These are phyloP conservation scores for Cranoglanis bouderius DNA, from an alignment of 2,113 vertebrate genomes.

Conservation along the genomic window DNA sequence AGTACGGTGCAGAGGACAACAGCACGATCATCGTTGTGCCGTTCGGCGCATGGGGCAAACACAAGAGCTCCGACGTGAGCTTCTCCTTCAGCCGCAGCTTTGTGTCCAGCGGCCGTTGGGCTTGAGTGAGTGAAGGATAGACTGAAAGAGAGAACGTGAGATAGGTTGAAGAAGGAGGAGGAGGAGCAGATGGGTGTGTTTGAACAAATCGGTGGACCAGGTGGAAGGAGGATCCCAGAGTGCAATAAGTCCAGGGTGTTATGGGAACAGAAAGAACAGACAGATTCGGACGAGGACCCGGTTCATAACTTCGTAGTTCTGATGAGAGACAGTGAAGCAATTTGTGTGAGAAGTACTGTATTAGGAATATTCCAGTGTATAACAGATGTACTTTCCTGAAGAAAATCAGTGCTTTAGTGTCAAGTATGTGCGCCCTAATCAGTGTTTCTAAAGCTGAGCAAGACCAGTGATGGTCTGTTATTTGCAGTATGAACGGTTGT, in stretches of 20 bases:
- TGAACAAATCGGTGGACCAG: constrained; percentile 1
- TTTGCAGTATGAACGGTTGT: not conserved
- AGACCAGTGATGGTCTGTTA: no score
- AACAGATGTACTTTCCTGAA: not conserved
- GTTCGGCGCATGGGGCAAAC: constrained; percentile 95
- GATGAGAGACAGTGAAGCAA: not conserved
- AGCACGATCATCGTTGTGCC: constrained; percentile 91
- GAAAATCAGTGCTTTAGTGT: not conserved
- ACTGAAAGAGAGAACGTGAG: not conserved
- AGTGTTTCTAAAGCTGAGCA: constrained; percentile 9
- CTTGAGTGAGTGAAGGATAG: constrained; percentile 63
- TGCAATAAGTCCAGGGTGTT: constrained; percentile 46
- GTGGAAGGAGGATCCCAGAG: not conserved
- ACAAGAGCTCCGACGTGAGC: constrained; percentile 80
- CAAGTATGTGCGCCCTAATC: not conserved
- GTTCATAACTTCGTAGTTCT: not conserved
- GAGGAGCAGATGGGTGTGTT: constrained; percentile 36
- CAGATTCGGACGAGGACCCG: not conserved
- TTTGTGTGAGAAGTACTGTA: not conserved
- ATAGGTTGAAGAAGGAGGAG: not conserved
- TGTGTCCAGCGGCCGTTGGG: constrained; percentile 93
- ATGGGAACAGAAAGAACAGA: constrained; percentile 12
- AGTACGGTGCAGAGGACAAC: constrained; percentile 94
- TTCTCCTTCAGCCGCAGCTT: constrained; percentile 97
- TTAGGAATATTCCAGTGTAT: not conserved